Base-by-base conservation (phyloP, 2,888 invertebrate genomes). In the Tetragonisca angustula region DNA sequence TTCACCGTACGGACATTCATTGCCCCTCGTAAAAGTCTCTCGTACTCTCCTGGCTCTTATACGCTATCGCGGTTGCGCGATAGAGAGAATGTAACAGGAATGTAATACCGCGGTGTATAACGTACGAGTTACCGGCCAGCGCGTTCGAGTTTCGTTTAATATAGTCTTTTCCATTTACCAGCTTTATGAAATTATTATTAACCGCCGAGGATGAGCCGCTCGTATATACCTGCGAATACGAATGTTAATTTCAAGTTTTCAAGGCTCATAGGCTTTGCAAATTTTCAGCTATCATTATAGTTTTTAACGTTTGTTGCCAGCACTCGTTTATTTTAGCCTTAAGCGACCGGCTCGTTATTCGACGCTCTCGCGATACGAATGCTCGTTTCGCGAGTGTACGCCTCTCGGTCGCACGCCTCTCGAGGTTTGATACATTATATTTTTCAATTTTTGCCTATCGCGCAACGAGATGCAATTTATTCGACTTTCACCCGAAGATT, bases 1-100 rank as follows among this genome's bases (percentile, higher is more conserved):
- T 70, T 64, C 75, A 64, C 62, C 69, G 76, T 59, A 50, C 80
- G 65, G 88, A 88, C 81, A 87, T 87, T 87, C 85, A 83, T 86
- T 81, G 82, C 87, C 79, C 75, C 81, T 89, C 88, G 88, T 87
- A 88, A 91, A 91, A 84, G 84, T 76, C 77, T 65, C 32, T 11
- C 62, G 69, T 50, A 76, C 71, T 71, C 70, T 69, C 64, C 36
- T n/a, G 68, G 59, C 62, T 84, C 65, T 76, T 67, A 36, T 56
- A 50, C 65, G n/a, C 70, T 52, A 52, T 52, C 76, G 61, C 75
- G 76, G 76, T 79, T 79, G 75, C 79, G 68, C 79, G 68, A 54
- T 68, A 81, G 56, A 56, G 87, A 83, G 72, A 88, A 87, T 79
- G 83, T 83, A 85, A 87, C 87, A 81, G 84, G 87, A 80, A 84